phyloP scores from a whole-genome alignment of 2,888 invertebrate species.

The Xanthia icteritia region DNA sequence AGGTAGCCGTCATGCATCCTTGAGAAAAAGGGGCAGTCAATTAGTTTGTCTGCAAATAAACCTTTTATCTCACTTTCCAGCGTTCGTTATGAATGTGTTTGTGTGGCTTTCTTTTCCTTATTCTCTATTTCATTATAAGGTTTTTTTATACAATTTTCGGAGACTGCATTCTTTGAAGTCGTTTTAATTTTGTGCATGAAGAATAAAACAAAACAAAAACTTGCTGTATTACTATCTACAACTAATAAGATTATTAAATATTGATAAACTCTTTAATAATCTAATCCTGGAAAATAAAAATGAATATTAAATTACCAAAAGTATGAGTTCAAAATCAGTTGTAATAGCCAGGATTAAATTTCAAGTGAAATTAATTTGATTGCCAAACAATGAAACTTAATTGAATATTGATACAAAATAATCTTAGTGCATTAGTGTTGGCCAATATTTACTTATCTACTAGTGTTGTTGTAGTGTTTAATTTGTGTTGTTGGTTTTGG shows the following conservation, averaged over 20 bases:
- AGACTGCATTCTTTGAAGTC: neutral
- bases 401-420: conserved; percentile 30
- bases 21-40: neutral
- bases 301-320: neutral
- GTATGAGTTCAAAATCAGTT: neutral
- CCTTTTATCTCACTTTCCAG: neutral
- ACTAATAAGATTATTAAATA: neutral
- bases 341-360: neutral
- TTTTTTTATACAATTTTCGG: neutral
- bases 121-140: neutral
- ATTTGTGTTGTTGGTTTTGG: too few species aligned
- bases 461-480: neutral
- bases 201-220: neutral
- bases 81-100: neutral
- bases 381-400: conserved; percentile 12
- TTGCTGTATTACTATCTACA: neutral
- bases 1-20: neutral
- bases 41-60: neutral
- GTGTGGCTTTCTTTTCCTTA: neutral
- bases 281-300: neutral
- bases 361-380: conserved; percentile 11
- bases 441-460: conserved; percentile 8
- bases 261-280: neutral
- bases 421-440: neutral
- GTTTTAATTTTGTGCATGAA: too few species aligned